These are phyloP conservation scores for Drosophila melanogaster DNA, from an alignment of 1,140 invertebrate species.

Conservation along the genomic window DNA sequence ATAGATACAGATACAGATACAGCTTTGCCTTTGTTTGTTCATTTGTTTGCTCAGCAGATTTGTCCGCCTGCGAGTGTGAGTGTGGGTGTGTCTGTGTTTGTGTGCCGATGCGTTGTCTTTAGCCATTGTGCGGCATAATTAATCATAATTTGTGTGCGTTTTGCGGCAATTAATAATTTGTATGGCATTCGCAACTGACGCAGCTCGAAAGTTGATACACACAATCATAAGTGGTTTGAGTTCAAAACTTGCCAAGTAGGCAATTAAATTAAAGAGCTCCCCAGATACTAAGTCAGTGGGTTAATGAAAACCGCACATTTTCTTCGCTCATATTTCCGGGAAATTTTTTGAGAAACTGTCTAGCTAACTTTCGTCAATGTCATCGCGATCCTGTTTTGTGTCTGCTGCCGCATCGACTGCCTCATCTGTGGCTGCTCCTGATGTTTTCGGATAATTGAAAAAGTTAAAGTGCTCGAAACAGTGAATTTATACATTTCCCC, in stretches of 20 bases:
- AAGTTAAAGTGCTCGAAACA: conserved; percentile 55
- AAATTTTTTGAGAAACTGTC: neutral
- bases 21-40: conserved; percentile 57
- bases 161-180: conserved; percentile 80
- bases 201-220: conserved; percentile 40
- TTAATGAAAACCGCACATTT: neutral
- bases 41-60: conserved; percentile 50
- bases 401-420: neutral
- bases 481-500: conserved; percentile 34
- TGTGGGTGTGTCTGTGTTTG: neutral
- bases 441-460: conserved; percentile 70
- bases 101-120: conserved; percentile 34
- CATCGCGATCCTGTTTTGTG: conserved; percentile 12
- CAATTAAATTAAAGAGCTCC: conserved; percentile 45
- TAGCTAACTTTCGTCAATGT: conserved; percentile 34
- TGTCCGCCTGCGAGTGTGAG: conserved; percentile 8
- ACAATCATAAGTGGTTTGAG: conserved; percentile 30
- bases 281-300: conserved; percentile 9
- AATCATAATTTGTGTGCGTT: conserved; percentile 78
- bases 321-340: neutral
- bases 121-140: conserved; percentile 68
- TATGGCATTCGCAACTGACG: conserved; percentile 55
- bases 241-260: conserved; percentile 34
- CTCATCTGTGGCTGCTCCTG: conserved; percentile 38
- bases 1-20: conserved; percentile 25